phyloP scores from a whole-genome alignment of 2,888 invertebrate species.

The Acleris laterana region DNA sequence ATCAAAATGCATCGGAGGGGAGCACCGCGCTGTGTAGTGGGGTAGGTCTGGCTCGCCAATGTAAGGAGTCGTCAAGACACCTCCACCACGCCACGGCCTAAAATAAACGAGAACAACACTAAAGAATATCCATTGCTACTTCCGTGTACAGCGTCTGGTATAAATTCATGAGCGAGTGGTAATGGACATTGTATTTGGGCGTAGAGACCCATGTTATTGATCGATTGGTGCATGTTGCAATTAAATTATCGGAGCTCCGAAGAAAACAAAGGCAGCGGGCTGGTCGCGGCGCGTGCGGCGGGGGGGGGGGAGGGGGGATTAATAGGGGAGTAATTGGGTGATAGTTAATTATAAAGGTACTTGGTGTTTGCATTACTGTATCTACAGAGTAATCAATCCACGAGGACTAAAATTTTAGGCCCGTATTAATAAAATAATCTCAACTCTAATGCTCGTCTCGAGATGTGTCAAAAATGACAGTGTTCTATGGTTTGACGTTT shows the following conservation, averaged over 20 bases:
- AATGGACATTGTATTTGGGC: constrained; percentile 43
- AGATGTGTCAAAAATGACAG: too few species aligned
- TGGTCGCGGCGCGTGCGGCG: constrained; percentile 43
- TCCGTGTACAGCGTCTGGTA: background rate
- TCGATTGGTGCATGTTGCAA: constrained; percentile 49
- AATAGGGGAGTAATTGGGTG: too few species aligned
- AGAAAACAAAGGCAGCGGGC: constrained; percentile 64
- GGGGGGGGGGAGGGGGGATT: too few species aligned
- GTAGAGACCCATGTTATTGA: constrained; percentile 5
- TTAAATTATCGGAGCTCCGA: constrained; percentile 70
- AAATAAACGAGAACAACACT: constrained; percentile 13
- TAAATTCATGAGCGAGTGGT: constrained; percentile 32
- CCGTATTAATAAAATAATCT: too few species aligned
- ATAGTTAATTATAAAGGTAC: too few species aligned
- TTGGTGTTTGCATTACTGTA: too few species aligned
- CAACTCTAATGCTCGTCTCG: too few species aligned
- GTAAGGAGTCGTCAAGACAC: constrained; percentile 59
- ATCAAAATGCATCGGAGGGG: constrained; percentile 54
- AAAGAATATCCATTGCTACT: constrained; percentile 46
- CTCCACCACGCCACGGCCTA: constrained; percentile 46
- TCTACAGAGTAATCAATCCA: too few species aligned
- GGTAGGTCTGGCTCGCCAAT: constrained; percentile 72
- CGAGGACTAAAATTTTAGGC: too few species aligned
- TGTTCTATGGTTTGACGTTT: too few species aligned
- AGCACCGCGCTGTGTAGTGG: constrained; percentile 66